Evolutionary conservation across 2,797 vertebrate genomes (phyloP), one percentile per base, ranked within the genome.

Genomic region (Podarcis lilfordi): DNA sequence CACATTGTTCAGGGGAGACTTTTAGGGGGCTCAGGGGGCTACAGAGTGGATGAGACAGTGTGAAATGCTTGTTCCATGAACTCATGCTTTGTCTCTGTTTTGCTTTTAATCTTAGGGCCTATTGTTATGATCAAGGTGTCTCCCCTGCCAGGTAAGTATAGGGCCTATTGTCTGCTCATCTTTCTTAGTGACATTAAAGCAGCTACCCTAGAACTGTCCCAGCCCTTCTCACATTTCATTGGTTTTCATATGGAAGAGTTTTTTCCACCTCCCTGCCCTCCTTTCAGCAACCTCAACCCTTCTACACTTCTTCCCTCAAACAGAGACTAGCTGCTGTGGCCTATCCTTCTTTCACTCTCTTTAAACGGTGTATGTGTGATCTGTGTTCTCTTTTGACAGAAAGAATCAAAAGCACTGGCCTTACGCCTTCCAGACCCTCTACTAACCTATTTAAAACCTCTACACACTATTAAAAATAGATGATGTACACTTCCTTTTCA

Each of bases 401-500:
- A 71, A 45, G 29, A 64, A 90, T 85, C 35, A 11, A 19, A 86
- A 79, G 25, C 2, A 45, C 29, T 89, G 9, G 1, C 86, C 80
- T 86, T 79, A 64, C 50, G n/a, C 25, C 40, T 71, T 23, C 11
- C 32, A 2, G 0, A 88, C 35, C 25, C 43, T 71, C 75, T 64
- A 23, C 71, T 81, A 90, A 88, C n/a, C 78, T 17, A 19, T 0
- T 0, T 55, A 79, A 84, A 83, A 84, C 81, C 61, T 84, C 72
- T 77, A 87, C 71, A 40, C 1, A 3, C 75, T 86, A 71, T 9
- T 40, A 68, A 86, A n/a, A 55, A 80, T 2, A 59, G 71, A 59
- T 75, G 59, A 50, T 23, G 7, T 0, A 66, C 35, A 76, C 40
- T 80, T 50, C 78, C 83, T 85, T 82, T 82, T 82, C 91, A 86